Conservation (phyloP, 1,140 invertebrate species). For the Drosophila chauvacae region DNA sequence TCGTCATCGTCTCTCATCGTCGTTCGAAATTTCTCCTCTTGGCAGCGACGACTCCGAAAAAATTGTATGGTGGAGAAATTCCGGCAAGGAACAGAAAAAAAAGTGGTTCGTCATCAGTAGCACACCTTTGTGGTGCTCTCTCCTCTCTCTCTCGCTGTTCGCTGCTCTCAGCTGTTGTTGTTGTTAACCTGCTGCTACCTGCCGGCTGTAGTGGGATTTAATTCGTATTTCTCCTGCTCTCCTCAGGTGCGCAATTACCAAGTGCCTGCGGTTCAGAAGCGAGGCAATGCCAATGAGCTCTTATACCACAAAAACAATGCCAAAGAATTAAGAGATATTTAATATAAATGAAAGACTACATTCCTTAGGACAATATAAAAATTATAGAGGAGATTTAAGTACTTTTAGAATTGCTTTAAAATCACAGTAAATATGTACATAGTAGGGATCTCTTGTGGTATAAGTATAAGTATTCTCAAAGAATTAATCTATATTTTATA, state of each 20-base stretch:
- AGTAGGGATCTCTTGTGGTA: not conserved
- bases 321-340: slow-evolving; percentile 11
- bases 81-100: slow-evolving; percentile 5
- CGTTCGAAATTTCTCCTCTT: slow-evolving; percentile 68
- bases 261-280: slow-evolving; percentile 54
- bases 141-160: slow-evolving; percentile 22
- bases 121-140: slow-evolving; percentile 57
- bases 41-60: slow-evolving; percentile 67
- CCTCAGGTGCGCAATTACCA: slow-evolving; percentile 76
- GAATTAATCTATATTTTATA: not conserved
- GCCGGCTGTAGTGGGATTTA: slow-evolving; percentile 38
- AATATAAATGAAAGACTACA: no score
- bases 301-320: slow-evolving; percentile 8
- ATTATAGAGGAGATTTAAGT: not conserved
- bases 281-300: slow-evolving; percentile 9
- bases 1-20: slow-evolving; percentile 29
- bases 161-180: slow-evolving; percentile 57
- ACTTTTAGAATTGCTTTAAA: not conserved
- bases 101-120: slow-evolving; percentile 47
- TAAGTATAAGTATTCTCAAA: not conserved
- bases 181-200: slow-evolving; percentile 58
- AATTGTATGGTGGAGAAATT: slow-evolving; percentile 1
- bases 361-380: not conserved
- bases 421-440: not conserved
- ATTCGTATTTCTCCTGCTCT: slow-evolving; percentile 37